Base-by-base conservation (phyloP, 1,140 invertebrate genomes). In the Calliphora vicina region DNA sequence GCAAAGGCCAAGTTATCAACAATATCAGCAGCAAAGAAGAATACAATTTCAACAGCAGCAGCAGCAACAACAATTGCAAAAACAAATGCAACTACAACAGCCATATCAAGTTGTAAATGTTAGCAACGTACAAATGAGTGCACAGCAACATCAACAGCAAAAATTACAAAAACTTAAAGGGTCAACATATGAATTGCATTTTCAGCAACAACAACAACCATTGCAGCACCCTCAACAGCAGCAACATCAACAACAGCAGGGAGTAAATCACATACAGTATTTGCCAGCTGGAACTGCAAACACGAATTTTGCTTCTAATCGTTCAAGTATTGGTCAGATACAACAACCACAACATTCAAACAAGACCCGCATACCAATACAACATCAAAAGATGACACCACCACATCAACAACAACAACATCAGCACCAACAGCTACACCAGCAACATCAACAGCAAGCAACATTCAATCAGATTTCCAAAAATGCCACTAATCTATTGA, bases 381-480 rank as follows among this genome's bases (percentile, higher is more conserved):
- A 82, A 67, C 83, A 84, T 42, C 71, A 78, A 78, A 78, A 78
- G 74, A 78, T 78, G 35, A n/a, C 35, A 78, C n/a, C 17, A 67
- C 29, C 23, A 1, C 61, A 43, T 71, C 83, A 84, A 29, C 82
- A 83, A 6, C 84, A 81, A 20, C 29, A 82, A 2, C 80, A 80
- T 12, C 84, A 83, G 13, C 72, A 83, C n/a, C n/a, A n/a, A 1
- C 82, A 80, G 23, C 61, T 29, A 29, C 82, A 29, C 61, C 81
- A 83, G 23, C 82, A 80, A 82, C 35, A 50, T 35, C 82, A 73
- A 25, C 82, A 43, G 26, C 84, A 84, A 76, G 43, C 50, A 35
- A 83, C 84, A 84, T 86, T 85, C 83, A 85, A 86, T 86, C 84
- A 86, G 82, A 86, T 86, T 82, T 85, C 85, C 5, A 86, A 86